Conservation (phyloP, 2,888 invertebrate genomes). For the Dryadula phaetusa region DNA sequence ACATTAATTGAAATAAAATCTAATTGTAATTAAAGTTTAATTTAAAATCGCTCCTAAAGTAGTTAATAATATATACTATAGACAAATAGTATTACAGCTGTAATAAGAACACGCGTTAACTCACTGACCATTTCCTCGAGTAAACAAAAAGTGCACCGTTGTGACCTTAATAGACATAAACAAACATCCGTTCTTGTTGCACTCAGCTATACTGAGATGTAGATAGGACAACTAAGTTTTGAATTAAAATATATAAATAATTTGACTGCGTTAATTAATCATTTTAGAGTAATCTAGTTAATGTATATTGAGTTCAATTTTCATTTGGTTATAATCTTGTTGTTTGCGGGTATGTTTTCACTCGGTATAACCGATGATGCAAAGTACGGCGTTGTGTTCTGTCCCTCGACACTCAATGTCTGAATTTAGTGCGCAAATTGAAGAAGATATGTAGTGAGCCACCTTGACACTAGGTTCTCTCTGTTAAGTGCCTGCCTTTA, state of each 20-base stretch:
- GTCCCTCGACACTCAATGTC: no score
- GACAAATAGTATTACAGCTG: neutral
- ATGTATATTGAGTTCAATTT: neutral
- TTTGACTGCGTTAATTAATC: neutral
- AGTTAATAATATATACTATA: neutral
- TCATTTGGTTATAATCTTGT: no score
- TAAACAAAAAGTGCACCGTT: slow-evolving; percentile 54
- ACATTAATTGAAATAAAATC: no score
- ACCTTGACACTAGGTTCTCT: no score
- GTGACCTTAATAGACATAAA: slow-evolving; percentile 53
- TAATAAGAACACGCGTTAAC: slow-evolving; percentile 22
- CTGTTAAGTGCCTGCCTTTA: no score
- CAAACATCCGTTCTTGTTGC: slow-evolving; percentile 51
- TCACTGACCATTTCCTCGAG: slow-evolving; percentile 41
- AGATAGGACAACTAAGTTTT: slow-evolving; percentile 4
- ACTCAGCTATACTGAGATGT: slow-evolving; percentile 10
- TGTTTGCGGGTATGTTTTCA: no score
- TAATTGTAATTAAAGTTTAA: no score
- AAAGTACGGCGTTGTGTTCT: no score
- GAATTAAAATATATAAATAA: neutral
- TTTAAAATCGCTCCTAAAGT: neutral
- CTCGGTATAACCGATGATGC: no score
- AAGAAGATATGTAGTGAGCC: no score
- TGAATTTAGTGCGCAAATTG: no score
- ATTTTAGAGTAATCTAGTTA: neutral